A percentile compares a stretch with the other conserved stretches of the same genome.
Evolutionary conservation across 2,797 vertebrate species (phyloP).

Genomic region (Chaetophractus vellerosus): DNA sequence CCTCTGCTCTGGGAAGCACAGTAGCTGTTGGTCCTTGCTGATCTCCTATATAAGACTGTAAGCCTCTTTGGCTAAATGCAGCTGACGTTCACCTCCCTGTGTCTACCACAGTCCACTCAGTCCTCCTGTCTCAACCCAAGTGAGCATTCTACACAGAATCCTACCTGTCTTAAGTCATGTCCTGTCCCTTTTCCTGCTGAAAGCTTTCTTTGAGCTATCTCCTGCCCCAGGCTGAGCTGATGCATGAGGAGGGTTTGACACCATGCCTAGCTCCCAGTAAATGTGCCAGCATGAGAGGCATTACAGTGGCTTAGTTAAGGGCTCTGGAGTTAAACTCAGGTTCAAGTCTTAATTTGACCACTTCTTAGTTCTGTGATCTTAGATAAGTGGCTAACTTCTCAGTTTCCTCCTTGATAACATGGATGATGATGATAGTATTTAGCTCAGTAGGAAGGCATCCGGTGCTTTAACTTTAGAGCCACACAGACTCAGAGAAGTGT

Average conservation of each 20-base stretch:
- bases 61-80: conserved; percentile 65
- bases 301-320: no score
- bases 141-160: background rate
- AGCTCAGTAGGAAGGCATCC: background rate
- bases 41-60: background rate
- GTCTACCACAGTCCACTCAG: no score
- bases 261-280: background rate
- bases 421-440: background rate
- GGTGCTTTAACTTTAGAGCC: background rate
- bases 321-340: background rate
- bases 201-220: background rate
- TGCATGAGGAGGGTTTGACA: background rate
- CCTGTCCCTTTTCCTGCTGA: background rate
- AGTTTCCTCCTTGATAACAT: background rate
- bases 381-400: rapidly evolving
- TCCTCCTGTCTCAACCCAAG: background rate
- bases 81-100: background rate
- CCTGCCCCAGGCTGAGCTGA: no score
- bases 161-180: background rate
- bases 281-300: background rate
- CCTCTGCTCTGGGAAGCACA: background rate
- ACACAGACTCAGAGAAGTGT: background rate
- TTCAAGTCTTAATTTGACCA: background rate
- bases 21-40: conserved; percentile 17
- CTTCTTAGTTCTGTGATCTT: background rate